phyloP scores from a whole-genome alignment of 2,888 invertebrate genomes.

The Sarcophaga variegata region DNA sequence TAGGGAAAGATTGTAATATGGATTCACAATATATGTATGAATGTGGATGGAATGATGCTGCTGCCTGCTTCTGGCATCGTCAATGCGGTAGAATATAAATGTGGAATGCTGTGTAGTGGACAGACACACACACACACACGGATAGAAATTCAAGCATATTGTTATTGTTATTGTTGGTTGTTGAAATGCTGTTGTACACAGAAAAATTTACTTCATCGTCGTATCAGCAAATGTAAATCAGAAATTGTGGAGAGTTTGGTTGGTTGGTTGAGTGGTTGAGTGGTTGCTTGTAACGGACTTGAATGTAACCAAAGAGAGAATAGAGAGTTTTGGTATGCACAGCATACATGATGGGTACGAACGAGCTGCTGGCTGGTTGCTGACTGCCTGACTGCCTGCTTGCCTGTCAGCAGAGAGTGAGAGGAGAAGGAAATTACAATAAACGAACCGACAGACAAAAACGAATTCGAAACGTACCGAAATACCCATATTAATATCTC shows the following conservation, averaged over 20 bases:
- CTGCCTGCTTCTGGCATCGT: neutral
- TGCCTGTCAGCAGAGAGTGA: neutral
- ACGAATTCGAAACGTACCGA: neutral
- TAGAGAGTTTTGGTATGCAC: neutral
- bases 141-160: slow-evolving; percentile 7
- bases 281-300: slow-evolving; percentile 46
- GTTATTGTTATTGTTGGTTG: neutral
- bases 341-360: neutral
- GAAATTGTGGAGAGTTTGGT: slow-evolving; percentile 1
- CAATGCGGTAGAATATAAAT: slow-evolving; percentile 48
- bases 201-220: neutral
- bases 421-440: slow-evolving; percentile 23
- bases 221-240: slow-evolving; percentile 46
- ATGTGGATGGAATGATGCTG: neutral
- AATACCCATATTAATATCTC: slow-evolving; percentile 67
- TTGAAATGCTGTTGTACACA: neutral
- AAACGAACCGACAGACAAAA: neutral
- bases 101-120: neutral
- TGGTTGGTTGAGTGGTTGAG: slow-evolving; percentile 3
- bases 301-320: slow-evolving; percentile 21
- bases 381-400: neutral
- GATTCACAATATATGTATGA: slow-evolving; percentile 53
- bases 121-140: slow-evolving; percentile 25
- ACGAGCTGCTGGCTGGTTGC: neutral
- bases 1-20: slow-evolving; percentile 58